These are phyloP conservation scores for Lutraria lutraria DNA, from an alignment of 2,888 invertebrate species.

Conservation along the genomic window DNA sequence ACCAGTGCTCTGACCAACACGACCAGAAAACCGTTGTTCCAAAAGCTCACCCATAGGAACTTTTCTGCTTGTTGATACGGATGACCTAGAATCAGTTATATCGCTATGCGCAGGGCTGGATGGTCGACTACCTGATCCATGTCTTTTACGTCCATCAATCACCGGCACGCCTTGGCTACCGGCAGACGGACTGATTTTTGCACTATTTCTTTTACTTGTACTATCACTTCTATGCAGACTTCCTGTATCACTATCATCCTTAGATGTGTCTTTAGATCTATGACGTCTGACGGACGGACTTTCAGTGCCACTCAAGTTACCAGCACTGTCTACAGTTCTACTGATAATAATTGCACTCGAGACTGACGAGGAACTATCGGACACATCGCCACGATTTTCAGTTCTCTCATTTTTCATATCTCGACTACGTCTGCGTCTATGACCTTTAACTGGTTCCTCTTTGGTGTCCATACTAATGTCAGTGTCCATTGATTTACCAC, in stretches of 20 bases:
- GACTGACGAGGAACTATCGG: slow-evolving; percentile 70
- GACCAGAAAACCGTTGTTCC: slow-evolving; percentile 75
- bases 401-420: slow-evolving; percentile 65
- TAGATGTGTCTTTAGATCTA: slow-evolving; percentile 71
- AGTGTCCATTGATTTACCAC: slow-evolving; percentile 64
- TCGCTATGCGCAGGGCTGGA: slow-evolving; percentile 79
- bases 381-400: slow-evolving; percentile 59
- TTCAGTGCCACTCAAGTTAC: slow-evolving; percentile 55
- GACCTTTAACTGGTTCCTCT: slow-evolving; percentile 68
- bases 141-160: slow-evolving; percentile 79
- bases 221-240: slow-evolving; percentile 59
- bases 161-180: slow-evolving; percentile 77
- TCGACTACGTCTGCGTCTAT: slow-evolving; percentile 73
- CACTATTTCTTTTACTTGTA: slow-evolving; percentile 53
- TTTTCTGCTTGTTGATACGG: slow-evolving; percentile 61
- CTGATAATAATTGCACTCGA: slow-evolving; percentile 64
- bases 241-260: slow-evolving; percentile 71
- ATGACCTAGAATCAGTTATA: slow-evolving; percentile 66
- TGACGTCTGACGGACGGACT: slow-evolving; percentile 69
- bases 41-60: slow-evolving; percentile 79
- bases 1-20: slow-evolving; percentile 65
- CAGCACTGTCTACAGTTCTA: slow-evolving; percentile 57
- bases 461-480: slow-evolving; percentile 62
- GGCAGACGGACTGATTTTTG: slow-evolving; percentile 69
- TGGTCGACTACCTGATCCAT: slow-evolving; percentile 81